Percentiles rank a stretch among this genome's conserved stretches.
These are phyloP conservation scores for Egretta garzetta DNA, from an alignment of 2,113 vertebrate genomes.

Conservation along the genomic window DNA sequence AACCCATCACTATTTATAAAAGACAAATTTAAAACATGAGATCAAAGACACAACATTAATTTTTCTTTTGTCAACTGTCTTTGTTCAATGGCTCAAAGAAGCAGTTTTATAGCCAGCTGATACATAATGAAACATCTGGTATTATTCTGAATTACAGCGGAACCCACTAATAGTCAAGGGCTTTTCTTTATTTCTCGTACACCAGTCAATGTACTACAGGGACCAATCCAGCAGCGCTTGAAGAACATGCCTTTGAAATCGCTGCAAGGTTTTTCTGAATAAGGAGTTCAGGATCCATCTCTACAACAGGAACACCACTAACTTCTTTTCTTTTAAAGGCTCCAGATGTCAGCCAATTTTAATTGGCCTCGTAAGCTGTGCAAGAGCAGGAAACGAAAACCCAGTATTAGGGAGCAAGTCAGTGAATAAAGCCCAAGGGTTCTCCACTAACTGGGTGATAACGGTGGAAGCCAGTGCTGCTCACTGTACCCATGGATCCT, in stretches of 20 bases:
- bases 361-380: not conserved
- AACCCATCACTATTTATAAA: constrained; percentile 74
- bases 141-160: constrained; percentile 47
- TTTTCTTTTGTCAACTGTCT: constrained; percentile 65
- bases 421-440: not conserved
- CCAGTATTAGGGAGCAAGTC: not conserved
- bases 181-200: constrained; percentile 11
- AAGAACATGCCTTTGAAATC: not conserved
- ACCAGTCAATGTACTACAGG: not conserved
- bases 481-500: accelerated
- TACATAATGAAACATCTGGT: constrained; percentile 70
- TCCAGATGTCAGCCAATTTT: not conserved
- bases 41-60: constrained; percentile 70
- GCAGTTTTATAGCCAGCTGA: constrained; percentile 27
- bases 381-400: not conserved
- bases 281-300: not conserved
- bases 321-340: not conserved
- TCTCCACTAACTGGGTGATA: not conserved
- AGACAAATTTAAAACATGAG: constrained; percentile 71
- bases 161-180: constrained; percentile 33
- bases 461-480: accelerated
- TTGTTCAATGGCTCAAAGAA: constrained; percentile 58
- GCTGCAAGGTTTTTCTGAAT: not conserved
- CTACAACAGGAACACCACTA: not conserved
- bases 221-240: not conserved